These are phyloP conservation scores for Clivina fossor DNA, from an alignment of 2,888 invertebrate species.

Conservation along the genomic window DNA sequence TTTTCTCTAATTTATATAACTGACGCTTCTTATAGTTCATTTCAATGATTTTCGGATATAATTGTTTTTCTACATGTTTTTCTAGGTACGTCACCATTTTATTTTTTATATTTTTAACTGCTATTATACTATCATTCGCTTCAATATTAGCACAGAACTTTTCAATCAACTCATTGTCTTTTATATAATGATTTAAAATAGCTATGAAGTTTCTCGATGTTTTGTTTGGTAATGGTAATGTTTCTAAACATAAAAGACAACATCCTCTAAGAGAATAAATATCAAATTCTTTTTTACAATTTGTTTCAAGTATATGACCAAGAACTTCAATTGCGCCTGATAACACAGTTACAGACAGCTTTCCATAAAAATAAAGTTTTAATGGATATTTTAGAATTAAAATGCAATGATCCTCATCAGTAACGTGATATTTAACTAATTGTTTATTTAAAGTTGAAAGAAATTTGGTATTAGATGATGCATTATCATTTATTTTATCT, in stretches of 20 bases:
- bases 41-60: no score
- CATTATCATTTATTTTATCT: no score
- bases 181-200: slow-evolving; percentile 47
- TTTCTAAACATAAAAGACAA: slow-evolving; percentile 59
- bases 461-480: no score
- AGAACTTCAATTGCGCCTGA: slow-evolving; percentile 65
- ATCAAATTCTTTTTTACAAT: slow-evolving; percentile 54
- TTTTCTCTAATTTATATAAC: slow-evolving; percentile 14
- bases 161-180: slow-evolving; percentile 49
- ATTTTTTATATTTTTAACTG: slow-evolving; percentile 48
- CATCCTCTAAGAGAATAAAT: slow-evolving; percentile 69
- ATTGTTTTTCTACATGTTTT: slow-evolving; percentile 46
- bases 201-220: slow-evolving; percentile 49
- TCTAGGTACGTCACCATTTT: slow-evolving; percentile 45
- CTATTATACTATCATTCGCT: slow-evolving; percentile 52
- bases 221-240: no score
- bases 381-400: slow-evolving; percentile 58
- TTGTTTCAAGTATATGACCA: slow-evolving; percentile 56
- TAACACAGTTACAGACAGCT: slow-evolving; percentile 59
- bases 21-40: no score
- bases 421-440: no score
- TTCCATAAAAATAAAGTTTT: slow-evolving; percentile 63
- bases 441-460: no score
- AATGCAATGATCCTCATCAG: slow-evolving; percentile 19
- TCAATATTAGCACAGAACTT: slow-evolving; percentile 51